phyloP scores from a whole-genome alignment of 1,140 invertebrate species.

The Diuraphis noxia region DNA sequence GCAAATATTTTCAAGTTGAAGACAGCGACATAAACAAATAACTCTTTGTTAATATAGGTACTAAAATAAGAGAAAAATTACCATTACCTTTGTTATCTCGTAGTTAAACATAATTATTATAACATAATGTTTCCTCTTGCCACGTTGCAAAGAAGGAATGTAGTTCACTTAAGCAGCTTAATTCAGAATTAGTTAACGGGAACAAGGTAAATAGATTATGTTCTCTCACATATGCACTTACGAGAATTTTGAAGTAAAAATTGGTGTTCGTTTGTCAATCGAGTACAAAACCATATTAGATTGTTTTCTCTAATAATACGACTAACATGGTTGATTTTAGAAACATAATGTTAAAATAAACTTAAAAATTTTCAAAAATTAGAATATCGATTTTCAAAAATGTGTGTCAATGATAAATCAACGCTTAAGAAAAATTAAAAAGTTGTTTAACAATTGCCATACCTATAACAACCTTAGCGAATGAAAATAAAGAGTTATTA shows the following conservation, averaged over 20 bases:
- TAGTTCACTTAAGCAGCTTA: slow-evolving; percentile 26
- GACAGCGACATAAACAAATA: neutral
- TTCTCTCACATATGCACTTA: neutral
- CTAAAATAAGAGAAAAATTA: neutral
- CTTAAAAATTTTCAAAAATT: neutral
- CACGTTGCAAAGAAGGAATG: neutral
- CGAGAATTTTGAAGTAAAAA: slow-evolving; percentile 10
- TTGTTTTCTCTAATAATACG: neutral
- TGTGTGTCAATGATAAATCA: neutral
- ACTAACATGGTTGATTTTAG: neutral
- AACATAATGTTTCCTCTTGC: neutral
- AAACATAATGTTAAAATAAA: neutral
- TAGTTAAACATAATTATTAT: neutral
- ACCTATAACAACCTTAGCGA: neutral
- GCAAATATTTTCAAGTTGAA: neutral
- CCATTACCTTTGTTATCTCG: neutral
- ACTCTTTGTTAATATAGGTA: neutral
- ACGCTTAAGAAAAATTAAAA: neutral
- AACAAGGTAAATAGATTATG: slow-evolving; percentile 36
- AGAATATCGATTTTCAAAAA: neutral
- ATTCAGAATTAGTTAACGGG: neutral
- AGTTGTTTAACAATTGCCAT: neutral
- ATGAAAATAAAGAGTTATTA: neutral
- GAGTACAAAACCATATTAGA: neutral
- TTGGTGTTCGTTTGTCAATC: slow-evolving; percentile 8